phyloP scores from a whole-genome alignment of 2,113 vertebrate species.

The Tympanuchus pallidicinctus region DNA sequence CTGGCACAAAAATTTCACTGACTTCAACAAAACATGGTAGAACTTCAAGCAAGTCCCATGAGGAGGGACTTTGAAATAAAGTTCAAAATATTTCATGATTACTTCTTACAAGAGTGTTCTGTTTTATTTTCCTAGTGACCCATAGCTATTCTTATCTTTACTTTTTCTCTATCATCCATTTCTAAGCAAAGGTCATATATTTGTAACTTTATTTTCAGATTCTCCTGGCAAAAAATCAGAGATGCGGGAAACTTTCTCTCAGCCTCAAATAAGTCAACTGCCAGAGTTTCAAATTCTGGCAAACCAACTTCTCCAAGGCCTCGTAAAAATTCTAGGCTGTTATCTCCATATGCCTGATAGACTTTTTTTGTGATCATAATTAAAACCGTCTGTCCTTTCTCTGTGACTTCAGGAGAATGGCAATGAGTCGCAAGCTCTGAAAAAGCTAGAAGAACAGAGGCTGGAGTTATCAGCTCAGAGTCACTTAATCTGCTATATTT shows the following conservation, averaged over 20 bases:
- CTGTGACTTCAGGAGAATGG: constrained; percentile 67
- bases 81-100: background rate
- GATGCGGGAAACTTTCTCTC: background rate
- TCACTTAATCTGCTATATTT: constrained; percentile 54
- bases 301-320: constrained; percentile 59
- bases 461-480: constrained; percentile 42
- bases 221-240: background rate
- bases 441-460: constrained; percentile 42
- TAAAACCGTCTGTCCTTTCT: constrained; percentile 68
- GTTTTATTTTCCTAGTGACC: background rate
- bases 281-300: constrained; percentile 45
- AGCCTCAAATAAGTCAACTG: constrained; percentile 40
- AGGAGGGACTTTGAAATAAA: background rate
- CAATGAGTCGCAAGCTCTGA: constrained; percentile 65
- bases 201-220: constrained; percentile 11
- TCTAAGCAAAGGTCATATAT: constrained; percentile 9
- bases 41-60: background rate
- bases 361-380: constrained; percentile 52
- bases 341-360: constrained; percentile 67
- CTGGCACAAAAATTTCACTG: background rate
- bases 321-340: constrained; percentile 67
- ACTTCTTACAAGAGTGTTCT: background rate
- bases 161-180: background rate
- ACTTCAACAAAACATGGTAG: background rate
- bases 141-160: background rate